phyloP scores from a whole-genome alignment of 53 echinoderm and acorn worm genomes.

The Henricia sp. region DNA sequence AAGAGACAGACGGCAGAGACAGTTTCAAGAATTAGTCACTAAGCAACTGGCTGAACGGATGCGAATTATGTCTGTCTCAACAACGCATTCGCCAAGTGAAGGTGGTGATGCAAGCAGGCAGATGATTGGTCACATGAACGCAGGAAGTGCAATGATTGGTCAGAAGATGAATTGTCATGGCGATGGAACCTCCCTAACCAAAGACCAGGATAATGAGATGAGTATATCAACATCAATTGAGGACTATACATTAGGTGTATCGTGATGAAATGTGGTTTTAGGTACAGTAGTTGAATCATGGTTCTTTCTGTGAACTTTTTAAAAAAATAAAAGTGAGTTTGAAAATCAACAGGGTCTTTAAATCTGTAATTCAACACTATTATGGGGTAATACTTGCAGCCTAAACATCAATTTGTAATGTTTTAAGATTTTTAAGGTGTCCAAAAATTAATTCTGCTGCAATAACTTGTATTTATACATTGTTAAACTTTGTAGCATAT shows the following conservation, averaged over 20 bases:
- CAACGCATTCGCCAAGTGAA: constrained; percentile 3
- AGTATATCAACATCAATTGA: not conserved
- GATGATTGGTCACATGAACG: not conserved
- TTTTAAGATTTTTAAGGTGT: too few species aligned
- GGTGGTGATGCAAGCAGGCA: not conserved
- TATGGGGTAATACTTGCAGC: too few species aligned
- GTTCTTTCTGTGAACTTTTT: too few species aligned
- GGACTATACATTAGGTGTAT: constrained; percentile 14
- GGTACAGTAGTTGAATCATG: too few species aligned
- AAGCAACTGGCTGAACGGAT: constrained; percentile 55
- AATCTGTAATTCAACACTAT: too few species aligned
- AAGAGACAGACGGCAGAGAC: constrained; percentile 57
- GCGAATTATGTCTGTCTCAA: constrained; percentile 25
- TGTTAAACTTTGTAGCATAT: too few species aligned
- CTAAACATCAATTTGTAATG: too few species aligned
- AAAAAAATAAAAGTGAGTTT: too few species aligned
- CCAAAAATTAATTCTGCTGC: too few species aligned
- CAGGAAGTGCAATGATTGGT: not conserved
- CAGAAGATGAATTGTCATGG: constrained; percentile 38
- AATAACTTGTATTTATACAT: too few species aligned
- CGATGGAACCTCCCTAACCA: too few species aligned
- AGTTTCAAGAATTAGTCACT: constrained; percentile 66
- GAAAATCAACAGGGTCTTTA: too few species aligned
- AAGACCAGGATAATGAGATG: not conserved
- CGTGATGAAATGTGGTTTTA: constrained; percentile 10